These are phyloP conservation scores for Ciconia nigra DNA, from an alignment of 2,797 vertebrate genomes.

Conservation along the genomic window DNA sequence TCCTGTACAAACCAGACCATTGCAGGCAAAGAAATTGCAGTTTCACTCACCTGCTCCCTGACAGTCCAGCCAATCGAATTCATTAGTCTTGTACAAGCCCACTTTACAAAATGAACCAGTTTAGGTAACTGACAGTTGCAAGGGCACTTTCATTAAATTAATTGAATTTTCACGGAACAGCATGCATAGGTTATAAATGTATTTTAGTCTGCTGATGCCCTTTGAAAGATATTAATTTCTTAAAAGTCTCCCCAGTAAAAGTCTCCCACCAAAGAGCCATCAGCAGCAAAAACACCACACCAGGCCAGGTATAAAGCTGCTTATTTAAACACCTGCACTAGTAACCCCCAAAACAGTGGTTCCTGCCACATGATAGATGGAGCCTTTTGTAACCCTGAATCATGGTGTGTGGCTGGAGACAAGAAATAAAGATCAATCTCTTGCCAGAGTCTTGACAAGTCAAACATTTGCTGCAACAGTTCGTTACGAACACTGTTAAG, in stretches of 20 bases:
- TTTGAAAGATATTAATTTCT: slow-evolving; percentile 18
- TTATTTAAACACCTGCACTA: slow-evolving; percentile 12
- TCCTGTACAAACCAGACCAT: neutral
- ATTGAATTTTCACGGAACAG: neutral
- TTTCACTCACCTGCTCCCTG: neutral
- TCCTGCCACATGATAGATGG: neutral
- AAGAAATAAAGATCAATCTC: neutral
- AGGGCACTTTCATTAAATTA: neutral
- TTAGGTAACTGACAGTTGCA: neutral
- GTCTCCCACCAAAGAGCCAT: neutral
- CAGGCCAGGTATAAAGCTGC: neutral
- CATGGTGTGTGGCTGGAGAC: neutral
- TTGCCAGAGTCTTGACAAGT: neutral
- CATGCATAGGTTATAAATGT: neutral
- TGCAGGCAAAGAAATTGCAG: neutral
- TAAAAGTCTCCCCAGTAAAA: slow-evolving; percentile 9
- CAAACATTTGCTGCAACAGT: neutral
- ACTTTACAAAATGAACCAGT: slow-evolving; percentile 3
- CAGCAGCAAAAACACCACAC: neutral
- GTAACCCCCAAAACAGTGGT: neutral
- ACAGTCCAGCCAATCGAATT: neutral
- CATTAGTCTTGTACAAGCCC: neutral
- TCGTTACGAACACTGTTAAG: neutral
- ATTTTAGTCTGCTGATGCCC: neutral
- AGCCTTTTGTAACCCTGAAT: neutral